A percentile compares a stretch with the other conserved stretches of the same genome.
Conservation (phyloP, 2,113 vertebrate species). For the Scalopus aquaticus region DNA sequence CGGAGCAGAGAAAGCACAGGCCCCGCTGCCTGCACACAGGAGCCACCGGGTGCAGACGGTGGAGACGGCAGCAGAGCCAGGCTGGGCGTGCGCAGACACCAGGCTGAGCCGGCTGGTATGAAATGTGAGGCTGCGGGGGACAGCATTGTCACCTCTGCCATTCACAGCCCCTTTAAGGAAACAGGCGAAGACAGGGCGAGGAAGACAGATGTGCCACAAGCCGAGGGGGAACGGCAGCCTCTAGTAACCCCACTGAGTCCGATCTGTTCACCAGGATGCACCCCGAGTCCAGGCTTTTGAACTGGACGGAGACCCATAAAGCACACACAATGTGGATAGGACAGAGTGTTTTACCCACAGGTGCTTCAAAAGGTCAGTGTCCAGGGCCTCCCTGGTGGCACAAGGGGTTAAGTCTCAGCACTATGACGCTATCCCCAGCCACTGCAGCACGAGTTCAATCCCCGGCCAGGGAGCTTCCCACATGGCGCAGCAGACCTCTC, state of each 20-base stretch:
- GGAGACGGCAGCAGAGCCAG: neutral
- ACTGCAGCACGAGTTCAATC: no score
- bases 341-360: neutral
- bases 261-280: rapidly evolving
- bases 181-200: neutral
- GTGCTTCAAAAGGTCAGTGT: neutral
- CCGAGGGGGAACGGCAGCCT: no score
- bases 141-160: neutral
- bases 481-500: no score
- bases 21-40: no score
- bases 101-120: no score
- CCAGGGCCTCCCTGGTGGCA: no score
- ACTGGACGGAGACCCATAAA: neutral
- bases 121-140: neutral
- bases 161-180: neutral
- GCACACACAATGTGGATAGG: neutral
- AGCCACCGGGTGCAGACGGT: no score
- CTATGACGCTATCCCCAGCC: no score
- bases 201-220: neutral
- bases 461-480: no score
- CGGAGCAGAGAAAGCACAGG: neutral
- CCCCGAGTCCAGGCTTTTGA: neutral
- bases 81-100: neutral
- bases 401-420: no score
- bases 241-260: rapidly evolving